Conservation (phyloP, 1,140 invertebrate species). For the Pachyrhynchus sulphureomaculatus region DNA sequence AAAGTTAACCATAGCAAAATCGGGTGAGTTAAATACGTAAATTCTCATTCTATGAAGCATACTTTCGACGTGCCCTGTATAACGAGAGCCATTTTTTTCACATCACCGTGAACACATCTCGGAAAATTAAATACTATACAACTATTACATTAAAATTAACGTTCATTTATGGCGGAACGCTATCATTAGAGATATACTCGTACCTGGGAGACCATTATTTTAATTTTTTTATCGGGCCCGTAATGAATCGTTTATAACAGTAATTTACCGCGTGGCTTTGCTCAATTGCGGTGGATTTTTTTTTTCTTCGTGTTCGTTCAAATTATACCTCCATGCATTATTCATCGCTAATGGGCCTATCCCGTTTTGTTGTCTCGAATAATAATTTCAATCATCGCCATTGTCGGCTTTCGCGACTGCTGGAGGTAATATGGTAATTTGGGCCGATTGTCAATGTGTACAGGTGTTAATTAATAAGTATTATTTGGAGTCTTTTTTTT, state of each 20-base stretch:
- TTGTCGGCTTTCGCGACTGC: constrained; percentile 5
- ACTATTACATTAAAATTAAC: not conserved
- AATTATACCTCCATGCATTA: constrained; percentile 5
- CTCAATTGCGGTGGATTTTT: not conserved
- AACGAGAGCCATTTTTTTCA: too few relatives aligned
- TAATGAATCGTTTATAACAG: constrained; percentile 1
- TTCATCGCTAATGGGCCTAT: constrained; percentile 5
- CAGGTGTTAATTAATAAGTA: too few relatives aligned
- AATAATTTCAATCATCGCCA: constrained; percentile 8
- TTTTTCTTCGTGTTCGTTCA: not conserved
- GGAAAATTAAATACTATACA: too few relatives aligned
- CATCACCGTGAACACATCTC: too few relatives aligned
- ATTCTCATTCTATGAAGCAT: too few relatives aligned
- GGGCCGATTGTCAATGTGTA: too few relatives aligned
- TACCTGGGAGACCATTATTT: not conserved
- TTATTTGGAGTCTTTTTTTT: too few relatives aligned
- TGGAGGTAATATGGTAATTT: not conserved
- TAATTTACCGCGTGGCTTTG: constrained; percentile 1
- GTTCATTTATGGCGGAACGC: not conserved
- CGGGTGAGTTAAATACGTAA: too few relatives aligned
- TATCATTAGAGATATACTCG: not conserved
- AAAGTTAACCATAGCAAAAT: too few relatives aligned
- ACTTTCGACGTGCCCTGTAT: too few relatives aligned
- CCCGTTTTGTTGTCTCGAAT: not conserved
- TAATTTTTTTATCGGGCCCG: not conserved